Conservation (phyloP, 2,113 vertebrate species). For the Chaenogobius annularis region DNA sequence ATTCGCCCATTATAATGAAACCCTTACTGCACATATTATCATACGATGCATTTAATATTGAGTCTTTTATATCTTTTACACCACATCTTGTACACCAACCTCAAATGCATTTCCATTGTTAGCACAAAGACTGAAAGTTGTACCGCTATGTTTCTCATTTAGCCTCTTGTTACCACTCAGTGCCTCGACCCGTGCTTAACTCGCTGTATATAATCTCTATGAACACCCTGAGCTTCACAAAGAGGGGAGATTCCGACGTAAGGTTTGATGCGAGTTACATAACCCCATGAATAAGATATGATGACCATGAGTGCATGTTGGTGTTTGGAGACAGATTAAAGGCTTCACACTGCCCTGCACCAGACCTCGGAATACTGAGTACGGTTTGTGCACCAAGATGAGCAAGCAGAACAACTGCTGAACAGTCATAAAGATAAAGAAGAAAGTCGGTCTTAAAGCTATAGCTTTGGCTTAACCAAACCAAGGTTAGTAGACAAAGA, state of each 20-base stretch:
- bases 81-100: neutral
- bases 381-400: neutral
- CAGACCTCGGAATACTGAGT: constrained; percentile 39
- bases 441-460: neutral
- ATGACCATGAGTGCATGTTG: constrained; percentile 53
- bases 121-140: constrained; percentile 25
- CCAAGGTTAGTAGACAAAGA: too few relatives aligned
- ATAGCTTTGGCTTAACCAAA: too few relatives aligned
- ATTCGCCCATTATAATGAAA: neutral
- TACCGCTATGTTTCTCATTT: constrained; percentile 18
- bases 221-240: constrained; percentile 21
- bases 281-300: constrained; percentile 76
- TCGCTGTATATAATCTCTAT: constrained; percentile 33
- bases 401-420: neutral
- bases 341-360: constrained; percentile 61
- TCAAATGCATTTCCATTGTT: constrained; percentile 21
- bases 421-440: too few relatives aligned
- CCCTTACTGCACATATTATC: neutral
- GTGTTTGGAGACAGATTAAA: constrained; percentile 59
- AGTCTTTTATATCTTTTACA: constrained; percentile 1
- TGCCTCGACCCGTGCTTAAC: constrained; percentile 29
- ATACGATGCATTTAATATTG: neutral
- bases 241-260: constrained; percentile 30
- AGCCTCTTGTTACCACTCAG: constrained; percentile 34
- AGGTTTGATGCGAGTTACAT: constrained; percentile 60